Conservation (phyloP, 2,797 vertebrate species). For the Myiothlypis chrysogaster region DNA sequence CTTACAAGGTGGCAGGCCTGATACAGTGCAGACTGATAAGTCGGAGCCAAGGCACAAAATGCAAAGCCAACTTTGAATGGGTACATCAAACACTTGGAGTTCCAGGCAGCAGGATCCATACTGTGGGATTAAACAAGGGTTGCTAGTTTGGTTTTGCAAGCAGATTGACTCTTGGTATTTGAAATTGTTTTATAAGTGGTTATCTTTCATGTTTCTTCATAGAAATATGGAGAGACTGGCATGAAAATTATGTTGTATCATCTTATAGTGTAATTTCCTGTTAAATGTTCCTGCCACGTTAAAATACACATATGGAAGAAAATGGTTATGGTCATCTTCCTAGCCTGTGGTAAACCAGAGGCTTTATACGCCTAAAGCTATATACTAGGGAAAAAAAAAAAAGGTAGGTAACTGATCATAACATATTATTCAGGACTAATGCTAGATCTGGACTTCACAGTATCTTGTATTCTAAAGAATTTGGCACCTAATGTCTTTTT, state of each 20-base stretch:
- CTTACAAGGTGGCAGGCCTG: not conserved
- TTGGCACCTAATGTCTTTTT: not conserved
- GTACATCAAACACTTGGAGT: not conserved
- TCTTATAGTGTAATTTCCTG: not conserved
- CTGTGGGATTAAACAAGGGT: not conserved
- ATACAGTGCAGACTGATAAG: not conserved
- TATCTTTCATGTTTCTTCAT: not conserved
- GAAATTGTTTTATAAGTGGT: not conserved
- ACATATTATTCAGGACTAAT: not conserved
- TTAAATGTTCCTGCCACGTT: not conserved
- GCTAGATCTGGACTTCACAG: not conserved
- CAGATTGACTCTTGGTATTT: not conserved
- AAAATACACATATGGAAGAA: not conserved
- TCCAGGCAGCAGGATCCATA: not conserved
- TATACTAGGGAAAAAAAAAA: not conserved
- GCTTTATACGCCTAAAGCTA: not conserved
- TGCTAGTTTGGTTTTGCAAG: not conserved
- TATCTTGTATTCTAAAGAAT: not conserved
- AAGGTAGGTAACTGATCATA: not conserved
- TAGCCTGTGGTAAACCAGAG: not conserved
- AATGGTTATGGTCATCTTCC: fast-evolving
- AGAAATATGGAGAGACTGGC: not conserved
- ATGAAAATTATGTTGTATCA: not conserved
- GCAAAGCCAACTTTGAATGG: not conserved
- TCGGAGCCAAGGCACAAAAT: not conserved